Evolutionary conservation across 1,140 invertebrate species (phyloP).

Genomic region (Drosophila sproati): DNA sequence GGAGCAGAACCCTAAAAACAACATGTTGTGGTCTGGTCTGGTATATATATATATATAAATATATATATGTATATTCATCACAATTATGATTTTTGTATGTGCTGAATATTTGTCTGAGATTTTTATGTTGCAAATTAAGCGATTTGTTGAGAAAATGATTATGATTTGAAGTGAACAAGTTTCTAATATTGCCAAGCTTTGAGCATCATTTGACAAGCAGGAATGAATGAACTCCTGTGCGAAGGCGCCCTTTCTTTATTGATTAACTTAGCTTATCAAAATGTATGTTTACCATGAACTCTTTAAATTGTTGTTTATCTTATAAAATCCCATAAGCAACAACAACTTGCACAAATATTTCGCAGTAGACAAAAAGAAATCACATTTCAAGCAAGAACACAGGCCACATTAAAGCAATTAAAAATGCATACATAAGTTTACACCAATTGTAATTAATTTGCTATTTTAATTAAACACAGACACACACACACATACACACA

Average conservation of each 20-base stretch:
- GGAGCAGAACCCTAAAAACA: neutral
- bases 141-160: neutral
- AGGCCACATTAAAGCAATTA: constrained; percentile 10
- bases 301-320: neutral
- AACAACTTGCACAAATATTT: constrained; percentile 30
- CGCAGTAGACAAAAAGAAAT: constrained; percentile 28
- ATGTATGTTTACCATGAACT: neutral
- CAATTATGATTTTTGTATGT: neutral
- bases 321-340: neutral
- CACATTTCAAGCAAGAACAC: constrained; percentile 3
- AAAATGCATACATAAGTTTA: constrained; percentile 7
- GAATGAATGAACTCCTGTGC: too few relatives aligned
- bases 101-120: constrained; percentile 38
- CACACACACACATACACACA: neutral
- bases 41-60: constrained; percentile 2
- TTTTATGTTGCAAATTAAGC: neutral
- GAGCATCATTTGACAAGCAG: too few relatives aligned
- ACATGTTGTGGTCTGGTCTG: neutral
- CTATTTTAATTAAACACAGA: constrained; percentile 27
- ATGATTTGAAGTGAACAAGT: neutral
- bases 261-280: too few relatives aligned
- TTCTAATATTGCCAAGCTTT: neutral
- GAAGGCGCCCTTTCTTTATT: too few relatives aligned
- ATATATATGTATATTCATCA: neutral
- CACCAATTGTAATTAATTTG: constrained; percentile 22